These are phyloP conservation scores for Drepana falcataria DNA, from an alignment of 2,888 invertebrate species.

Conservation along the genomic window DNA sequence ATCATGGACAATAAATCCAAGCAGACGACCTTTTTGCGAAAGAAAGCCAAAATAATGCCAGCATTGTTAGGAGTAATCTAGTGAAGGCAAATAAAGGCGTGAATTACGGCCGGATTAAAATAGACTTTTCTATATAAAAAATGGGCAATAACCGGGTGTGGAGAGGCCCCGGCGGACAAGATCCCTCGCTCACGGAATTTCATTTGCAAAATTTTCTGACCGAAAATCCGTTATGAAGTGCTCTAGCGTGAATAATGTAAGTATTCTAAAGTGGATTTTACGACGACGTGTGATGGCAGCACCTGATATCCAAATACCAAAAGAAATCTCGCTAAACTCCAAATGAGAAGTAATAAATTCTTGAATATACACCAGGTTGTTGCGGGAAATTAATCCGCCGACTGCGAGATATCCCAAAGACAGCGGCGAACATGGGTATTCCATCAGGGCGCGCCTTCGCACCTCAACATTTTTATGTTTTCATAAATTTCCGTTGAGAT, in stretches of 20 bases:
- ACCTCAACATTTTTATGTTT: conserved; percentile 70
- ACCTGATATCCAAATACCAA: conserved; percentile 18
- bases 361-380: conserved; percentile 25
- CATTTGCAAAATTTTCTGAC: conserved; percentile 57
- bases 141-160: conserved; percentile 53
- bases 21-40: conserved; percentile 26
- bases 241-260: conserved; percentile 32
- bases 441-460: conserved; percentile 54
- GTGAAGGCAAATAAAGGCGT: conserved; percentile 55
- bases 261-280: conserved; percentile 26
- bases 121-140: conserved; percentile 54
- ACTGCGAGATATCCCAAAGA: conserved; percentile 25
- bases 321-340: conserved; percentile 22
- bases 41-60: conserved; percentile 32
- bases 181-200: conserved; percentile 51
- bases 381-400: conserved; percentile 32
- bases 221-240: conserved; percentile 42
- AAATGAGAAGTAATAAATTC: conserved; percentile 29
- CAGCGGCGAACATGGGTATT: conserved; percentile 49
- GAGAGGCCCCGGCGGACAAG: conserved; percentile 40
- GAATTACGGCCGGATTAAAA: conserved; percentile 62
- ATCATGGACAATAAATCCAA: conserved; percentile 29
- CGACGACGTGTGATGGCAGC: conserved; percentile 1
- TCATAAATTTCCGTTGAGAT: conserved; percentile 72
- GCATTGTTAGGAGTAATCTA: conserved; percentile 49